Conservation (phyloP, 2,888 invertebrate genomes). For the Pterobdella sp. region DNA sequence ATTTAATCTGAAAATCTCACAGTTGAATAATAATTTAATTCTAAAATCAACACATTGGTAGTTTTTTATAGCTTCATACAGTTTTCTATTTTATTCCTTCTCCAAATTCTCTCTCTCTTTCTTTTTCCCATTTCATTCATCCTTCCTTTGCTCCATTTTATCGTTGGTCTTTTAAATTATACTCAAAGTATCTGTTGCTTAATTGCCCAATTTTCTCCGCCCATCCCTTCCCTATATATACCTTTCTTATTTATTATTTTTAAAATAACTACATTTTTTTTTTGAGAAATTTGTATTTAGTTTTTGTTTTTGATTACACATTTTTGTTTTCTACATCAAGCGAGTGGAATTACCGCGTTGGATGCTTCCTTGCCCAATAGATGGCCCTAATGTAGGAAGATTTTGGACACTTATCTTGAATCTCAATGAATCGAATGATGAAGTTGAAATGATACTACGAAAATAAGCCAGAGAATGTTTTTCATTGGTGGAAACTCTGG, state of each 20-base stretch:
- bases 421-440: no score
- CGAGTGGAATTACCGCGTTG: no score
- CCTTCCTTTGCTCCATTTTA: neutral
- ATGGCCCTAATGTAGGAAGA: no score
- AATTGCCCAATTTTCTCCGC: neutral
- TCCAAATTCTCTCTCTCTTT: neutral
- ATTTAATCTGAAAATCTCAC: no score
- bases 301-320: neutral
- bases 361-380: no score
- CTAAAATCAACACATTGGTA: no score
- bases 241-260: neutral
- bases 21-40: no score
- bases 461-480: no score
- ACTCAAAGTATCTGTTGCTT: neutral
- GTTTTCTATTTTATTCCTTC: neutral
- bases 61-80: neutral
- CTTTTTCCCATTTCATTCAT: neutral
- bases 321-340: no score
- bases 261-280: neutral
- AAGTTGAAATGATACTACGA: no score
- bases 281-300: neutral
- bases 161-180: neutral
- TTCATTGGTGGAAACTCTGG: no score
- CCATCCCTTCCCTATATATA: neutral
- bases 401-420: no score